Conservation (phyloP, 2,888 invertebrate genomes). For the Apamea sordens region DNA sequence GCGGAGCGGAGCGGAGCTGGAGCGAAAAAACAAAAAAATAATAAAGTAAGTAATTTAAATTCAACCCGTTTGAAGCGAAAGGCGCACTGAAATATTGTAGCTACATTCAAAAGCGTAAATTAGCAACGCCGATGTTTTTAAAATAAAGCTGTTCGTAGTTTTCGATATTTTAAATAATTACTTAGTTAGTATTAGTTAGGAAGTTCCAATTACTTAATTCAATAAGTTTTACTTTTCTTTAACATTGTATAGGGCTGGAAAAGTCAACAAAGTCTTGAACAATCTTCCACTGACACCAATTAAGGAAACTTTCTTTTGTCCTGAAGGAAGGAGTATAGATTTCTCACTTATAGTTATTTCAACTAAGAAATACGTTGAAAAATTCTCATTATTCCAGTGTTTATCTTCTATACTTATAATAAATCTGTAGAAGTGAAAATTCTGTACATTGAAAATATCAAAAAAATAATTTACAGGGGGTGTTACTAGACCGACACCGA, state of each 20-base stretch:
- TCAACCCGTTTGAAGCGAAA: slow-evolving; percentile 43
- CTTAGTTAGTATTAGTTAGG: background rate
- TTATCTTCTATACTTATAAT: too few relatives aligned
- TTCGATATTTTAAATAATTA: background rate
- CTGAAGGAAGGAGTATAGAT: background rate
- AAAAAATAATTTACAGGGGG: too few relatives aligned
- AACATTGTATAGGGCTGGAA: background rate
- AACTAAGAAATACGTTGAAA: too few relatives aligned
- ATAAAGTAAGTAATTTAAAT: slow-evolving; percentile 56
- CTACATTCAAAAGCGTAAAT: slow-evolving; percentile 22
- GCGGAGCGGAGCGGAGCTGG: slow-evolving; percentile 20
- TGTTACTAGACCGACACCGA: too few relatives aligned
- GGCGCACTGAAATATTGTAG: slow-evolving; percentile 40
- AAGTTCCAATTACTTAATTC: background rate
- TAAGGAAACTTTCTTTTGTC: too few relatives aligned
- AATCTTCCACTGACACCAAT: background rate
- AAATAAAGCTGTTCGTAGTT: background rate
- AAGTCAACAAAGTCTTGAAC: background rate
- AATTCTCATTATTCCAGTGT: background rate
- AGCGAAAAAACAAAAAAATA: slow-evolving; percentile 46
- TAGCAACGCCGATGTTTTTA: slow-evolving; percentile 7
- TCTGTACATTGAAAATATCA: too few relatives aligned
- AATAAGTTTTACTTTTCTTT: background rate
- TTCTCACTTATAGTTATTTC: background rate
- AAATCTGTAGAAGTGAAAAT: too few relatives aligned